Evolutionary conservation across 2,888 invertebrate species (phyloP).

Genomic region (Eumacrocentrus americanus): DNA sequence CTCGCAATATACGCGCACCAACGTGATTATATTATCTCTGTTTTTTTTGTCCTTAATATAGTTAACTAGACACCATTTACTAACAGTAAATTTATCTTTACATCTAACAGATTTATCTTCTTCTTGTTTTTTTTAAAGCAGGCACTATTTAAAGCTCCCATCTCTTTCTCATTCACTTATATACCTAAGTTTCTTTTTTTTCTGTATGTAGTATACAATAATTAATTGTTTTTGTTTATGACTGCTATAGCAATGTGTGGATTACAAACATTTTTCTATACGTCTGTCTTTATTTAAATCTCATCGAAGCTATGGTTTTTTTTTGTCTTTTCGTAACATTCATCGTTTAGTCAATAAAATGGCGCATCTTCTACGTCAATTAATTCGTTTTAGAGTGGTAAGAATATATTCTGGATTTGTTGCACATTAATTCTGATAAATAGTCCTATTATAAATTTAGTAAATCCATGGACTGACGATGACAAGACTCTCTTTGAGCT

Average conservation of each 20-base stretch:
- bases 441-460: not conserved
- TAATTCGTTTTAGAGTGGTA: constrained; percentile 22
- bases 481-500: not conserved
- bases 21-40: constrained; percentile 3
- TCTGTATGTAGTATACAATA: not conserved
- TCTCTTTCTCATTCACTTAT: constrained; percentile 36
- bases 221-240: not conserved
- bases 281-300: not conserved
- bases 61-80: constrained; percentile 1
- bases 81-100: not conserved
- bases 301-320: not conserved
- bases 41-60: constrained; percentile 9
- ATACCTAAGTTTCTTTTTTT: not conserved
- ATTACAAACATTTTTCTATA: not conserved
- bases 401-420: constrained; percentile 4
- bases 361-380: constrained; percentile 13
- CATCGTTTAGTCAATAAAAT: not conserved
- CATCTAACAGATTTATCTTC: constrained; percentile 13
- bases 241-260: not conserved
- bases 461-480: not conserved
- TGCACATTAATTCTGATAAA: not conserved
- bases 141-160: constrained; percentile 61
- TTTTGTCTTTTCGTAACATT: not conserved
- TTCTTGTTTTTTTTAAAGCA: constrained; percentile 46
- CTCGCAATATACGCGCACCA: not conserved